A percentile compares a stretch with the other conserved stretches of the same genome.
Conservation (phyloP, 2,888 invertebrate species). For the Hybos culiciformis region DNA sequence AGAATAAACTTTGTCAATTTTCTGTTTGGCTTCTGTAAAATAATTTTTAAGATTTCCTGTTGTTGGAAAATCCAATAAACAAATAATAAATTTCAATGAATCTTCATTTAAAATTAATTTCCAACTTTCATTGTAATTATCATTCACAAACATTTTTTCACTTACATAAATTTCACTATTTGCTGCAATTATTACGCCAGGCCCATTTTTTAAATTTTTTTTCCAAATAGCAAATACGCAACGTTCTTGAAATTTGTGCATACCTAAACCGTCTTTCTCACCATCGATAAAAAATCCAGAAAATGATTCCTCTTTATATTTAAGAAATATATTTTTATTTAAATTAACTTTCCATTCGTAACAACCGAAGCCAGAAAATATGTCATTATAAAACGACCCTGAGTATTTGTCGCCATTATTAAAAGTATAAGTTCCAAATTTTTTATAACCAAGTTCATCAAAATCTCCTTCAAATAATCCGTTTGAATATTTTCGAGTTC, state of each 20-base stretch:
- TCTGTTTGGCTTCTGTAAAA: no score
- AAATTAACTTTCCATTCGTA: slow-evolving; percentile 3
- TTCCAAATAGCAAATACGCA: slow-evolving; percentile 7
- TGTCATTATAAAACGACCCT: slow-evolving; percentile 8
- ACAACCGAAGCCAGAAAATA: slow-evolving; percentile 8
- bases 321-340: not conserved
- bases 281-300: slow-evolving; percentile 9
- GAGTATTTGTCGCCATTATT: slow-evolving; percentile 4
- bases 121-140: not conserved
- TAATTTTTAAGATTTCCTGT: no score
- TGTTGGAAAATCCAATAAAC: slow-evolving; percentile 3
- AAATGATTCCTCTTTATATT: not conserved
- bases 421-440: not conserved
- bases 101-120: not conserved
- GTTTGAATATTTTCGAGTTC: not conserved
- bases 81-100: slow-evolving; percentile 3
- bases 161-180: slow-evolving; percentile 8
- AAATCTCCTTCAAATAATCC: not conserved
- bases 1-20: no score
- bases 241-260: slow-evolving; percentile 7
- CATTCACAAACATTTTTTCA: slow-evolving; percentile 5
- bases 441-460: not conserved
- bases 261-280: slow-evolving; percentile 8
- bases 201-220: slow-evolving; percentile 3
- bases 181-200: slow-evolving; percentile 9